Base-by-base conservation (phyloP, 2,888 invertebrate species). In the Rhamnusium bicolor region DNA sequence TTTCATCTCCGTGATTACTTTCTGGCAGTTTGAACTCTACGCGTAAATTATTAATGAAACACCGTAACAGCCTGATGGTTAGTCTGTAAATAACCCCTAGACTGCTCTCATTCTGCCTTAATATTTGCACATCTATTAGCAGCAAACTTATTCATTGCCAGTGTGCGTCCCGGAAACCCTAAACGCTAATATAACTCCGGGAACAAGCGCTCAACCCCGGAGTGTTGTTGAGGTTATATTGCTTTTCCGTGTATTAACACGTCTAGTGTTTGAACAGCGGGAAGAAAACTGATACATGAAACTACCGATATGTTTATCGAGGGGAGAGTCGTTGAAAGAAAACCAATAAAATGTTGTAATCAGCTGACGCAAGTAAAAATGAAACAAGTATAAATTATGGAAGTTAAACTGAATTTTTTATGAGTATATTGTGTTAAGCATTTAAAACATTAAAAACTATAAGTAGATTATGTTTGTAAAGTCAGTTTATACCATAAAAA, bases 111-210 rank as follows among this genome's bases (percentile, higher is more conserved):
- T 32, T 58, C n/a, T 49, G 27, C 19, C n/a, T 40, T 79, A 83
- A 83, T 87, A 84, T 87, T 87, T 86, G 86, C 85, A 85, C 82
- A 85, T 85, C 86, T 87, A 87, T 87, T 87, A 87, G 86, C 83
- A 77, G 80, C 76, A 84, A 77, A 82, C 82, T 83, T 83, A 85
- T 84, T 84, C 84, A 84, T 84, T 83, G 83, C 81, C 74, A 74
- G 69, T 40, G 67, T 16, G 47, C 73, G 51, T 54, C 63, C 54
- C 70, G 81, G 79, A 84, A 82, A 82, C 83, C 82, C 84, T 81
- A 82, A 83, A 82, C 82, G 80, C 80, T 75, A 80, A 78, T 78
- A 72, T 54, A 79, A 74, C 79, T 76, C 76, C 69, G 73, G 78
- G 76, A 70, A 71, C 73, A 69, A 66, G 72, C 27, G 29, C 67